Evolutionary conservation across 1,140 invertebrate species (phyloP).

Genomic region (Trypoxylus dichotomus): DNA sequence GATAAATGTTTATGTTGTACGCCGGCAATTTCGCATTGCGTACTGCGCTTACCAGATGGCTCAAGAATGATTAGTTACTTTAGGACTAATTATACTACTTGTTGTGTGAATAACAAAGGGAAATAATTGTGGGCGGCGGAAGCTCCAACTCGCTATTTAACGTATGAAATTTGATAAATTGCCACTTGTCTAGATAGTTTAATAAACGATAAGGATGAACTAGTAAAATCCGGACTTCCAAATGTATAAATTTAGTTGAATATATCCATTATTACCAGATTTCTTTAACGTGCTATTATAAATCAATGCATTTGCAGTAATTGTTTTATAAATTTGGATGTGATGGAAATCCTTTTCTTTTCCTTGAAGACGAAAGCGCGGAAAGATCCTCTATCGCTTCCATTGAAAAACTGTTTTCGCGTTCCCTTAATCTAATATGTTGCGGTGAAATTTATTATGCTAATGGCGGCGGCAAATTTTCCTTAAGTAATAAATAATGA

Average conservation of each 20-base stretch:
- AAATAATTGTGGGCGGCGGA: conserved; percentile 23
- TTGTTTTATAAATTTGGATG: too few species aligned
- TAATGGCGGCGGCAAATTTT: not conserved
- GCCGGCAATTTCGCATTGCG: not conserved
- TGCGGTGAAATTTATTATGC: not conserved
- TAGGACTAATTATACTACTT: not conserved
- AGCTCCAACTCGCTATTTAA: not conserved
- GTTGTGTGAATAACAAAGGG: not conserved
- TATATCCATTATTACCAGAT: too few species aligned
- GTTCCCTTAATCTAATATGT: too few species aligned
- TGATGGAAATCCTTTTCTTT: too few species aligned
- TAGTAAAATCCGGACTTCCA: not conserved
- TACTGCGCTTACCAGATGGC: conserved; percentile 12
- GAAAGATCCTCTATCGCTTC: too few species aligned
- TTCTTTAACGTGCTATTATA: too few species aligned
- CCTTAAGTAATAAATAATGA: conserved; percentile 27
- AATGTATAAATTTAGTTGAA: too few species aligned
- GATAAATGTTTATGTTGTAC: conserved; percentile 18
- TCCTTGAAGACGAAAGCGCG: too few species aligned
- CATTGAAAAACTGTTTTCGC: too few species aligned
- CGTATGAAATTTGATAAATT: conserved; percentile 19
- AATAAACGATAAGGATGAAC: not conserved
- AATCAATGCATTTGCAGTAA: too few species aligned
- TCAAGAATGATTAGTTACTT: conserved; percentile 18
- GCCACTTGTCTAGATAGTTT: not conserved